phyloP scores from a whole-genome alignment of 1,140 invertebrate species.

The Teleopsis dalmanni region DNA sequence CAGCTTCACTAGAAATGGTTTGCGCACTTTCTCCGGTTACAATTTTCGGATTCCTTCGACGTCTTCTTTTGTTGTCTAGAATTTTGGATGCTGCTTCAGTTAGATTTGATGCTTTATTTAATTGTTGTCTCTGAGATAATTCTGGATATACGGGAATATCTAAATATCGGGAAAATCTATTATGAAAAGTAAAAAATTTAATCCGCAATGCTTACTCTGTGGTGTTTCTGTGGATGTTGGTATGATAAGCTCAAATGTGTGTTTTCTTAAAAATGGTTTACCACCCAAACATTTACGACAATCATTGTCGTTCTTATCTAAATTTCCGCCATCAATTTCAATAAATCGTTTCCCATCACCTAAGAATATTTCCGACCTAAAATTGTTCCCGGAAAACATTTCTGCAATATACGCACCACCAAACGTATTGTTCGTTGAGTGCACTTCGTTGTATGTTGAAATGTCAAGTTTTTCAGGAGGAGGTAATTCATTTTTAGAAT shows the following conservation, averaged over 20 bases:
- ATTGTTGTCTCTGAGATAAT: conserved; percentile 21
- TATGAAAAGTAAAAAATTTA: neutral
- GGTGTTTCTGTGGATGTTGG: neutral
- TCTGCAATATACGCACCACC: conserved; percentile 75
- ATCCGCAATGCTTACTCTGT: neutral
- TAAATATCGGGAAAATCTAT: neutral
- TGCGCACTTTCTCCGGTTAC: conserved; percentile 5
- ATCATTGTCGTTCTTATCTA: conserved; percentile 25
- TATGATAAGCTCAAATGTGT: neutral
- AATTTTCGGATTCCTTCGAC: conserved; percentile 25
- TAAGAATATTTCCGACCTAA: conserved; percentile 56
- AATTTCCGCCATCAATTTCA: conserved; percentile 14
- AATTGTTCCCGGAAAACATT: conserved; percentile 59
- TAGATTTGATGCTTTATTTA: conserved; percentile 28
- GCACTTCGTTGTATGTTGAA: conserved; percentile 64
- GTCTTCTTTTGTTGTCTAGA: conserved; percentile 23
- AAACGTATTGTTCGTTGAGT: conserved; percentile 47
- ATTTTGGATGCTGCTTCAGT: conserved; percentile 35
- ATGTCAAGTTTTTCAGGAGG: conserved; percentile 59
- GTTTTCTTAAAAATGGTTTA: conserved; percentile 14
- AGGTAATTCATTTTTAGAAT: conserved; percentile 58
- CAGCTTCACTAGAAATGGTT: neutral
- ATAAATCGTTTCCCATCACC: conserved; percentile 50
- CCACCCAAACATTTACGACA: conserved; percentile 29
- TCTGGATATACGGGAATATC: too few relatives aligned